A percentile compares a stretch with the other conserved stretches of the same genome.
Conservation (phyloP, 2,888 invertebrate genomes). For the Polyommatus icarus region DNA sequence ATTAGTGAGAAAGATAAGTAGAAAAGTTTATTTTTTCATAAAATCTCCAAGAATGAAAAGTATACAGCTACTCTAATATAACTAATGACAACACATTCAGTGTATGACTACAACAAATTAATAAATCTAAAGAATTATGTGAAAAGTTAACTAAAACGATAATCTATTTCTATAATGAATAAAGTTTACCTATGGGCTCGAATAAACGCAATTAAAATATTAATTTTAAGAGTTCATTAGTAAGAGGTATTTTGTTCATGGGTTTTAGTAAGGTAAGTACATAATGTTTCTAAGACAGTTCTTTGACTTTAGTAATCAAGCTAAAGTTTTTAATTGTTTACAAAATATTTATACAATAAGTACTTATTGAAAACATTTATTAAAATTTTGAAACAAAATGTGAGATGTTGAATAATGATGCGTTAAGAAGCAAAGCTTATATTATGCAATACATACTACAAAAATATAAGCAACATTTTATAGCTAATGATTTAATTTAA, state of each 20-base stretch:
- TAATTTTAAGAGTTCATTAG: background rate
- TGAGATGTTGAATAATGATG: background rate
- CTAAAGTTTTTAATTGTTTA: background rate
- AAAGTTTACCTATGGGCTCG: background rate
- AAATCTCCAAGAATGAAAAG: background rate
- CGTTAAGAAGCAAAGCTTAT: background rate
- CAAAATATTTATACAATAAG: background rate
- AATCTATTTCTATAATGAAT: background rate
- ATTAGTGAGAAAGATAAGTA: slow-evolving; percentile 1
- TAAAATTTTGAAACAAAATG: background rate
- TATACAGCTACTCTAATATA: background rate
- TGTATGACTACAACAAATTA: slow-evolving; percentile 11
- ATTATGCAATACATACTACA: background rate
- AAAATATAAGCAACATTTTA: background rate
- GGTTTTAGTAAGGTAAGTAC: background rate
- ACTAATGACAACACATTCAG: slow-evolving; percentile 2
- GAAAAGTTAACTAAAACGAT: background rate
- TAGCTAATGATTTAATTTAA: background rate
- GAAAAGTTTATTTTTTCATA: background rate
- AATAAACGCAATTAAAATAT: background rate
- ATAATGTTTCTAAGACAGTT: background rate
- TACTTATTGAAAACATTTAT: background rate
- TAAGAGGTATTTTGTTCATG: background rate
- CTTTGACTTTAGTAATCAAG: background rate
- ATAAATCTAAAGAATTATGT: background rate